Base-by-base conservation (phyloP, 2,113 vertebrate species). In the Archocentrus centrarchus region DNA sequence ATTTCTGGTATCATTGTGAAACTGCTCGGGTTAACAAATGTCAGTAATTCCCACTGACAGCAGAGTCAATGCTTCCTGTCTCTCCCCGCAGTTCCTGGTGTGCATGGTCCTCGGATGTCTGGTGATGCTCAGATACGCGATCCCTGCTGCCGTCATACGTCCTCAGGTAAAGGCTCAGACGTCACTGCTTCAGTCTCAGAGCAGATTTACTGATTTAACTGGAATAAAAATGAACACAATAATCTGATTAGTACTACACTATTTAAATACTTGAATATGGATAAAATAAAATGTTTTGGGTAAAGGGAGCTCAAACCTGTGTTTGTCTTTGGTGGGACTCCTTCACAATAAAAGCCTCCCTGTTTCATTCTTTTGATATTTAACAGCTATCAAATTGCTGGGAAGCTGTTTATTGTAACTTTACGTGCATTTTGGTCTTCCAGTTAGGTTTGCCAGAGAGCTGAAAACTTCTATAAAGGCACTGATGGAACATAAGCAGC, bases 61-160 rank as follows among this genome's bases (percentile, higher is more conserved):
- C 15, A 41, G n/a, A 27, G 30, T 24, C 30, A 44, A 5, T 59
- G 18, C 17, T 9, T 27, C 32, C 18, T 30, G 20, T 47, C 20
- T 59, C 80, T 32, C 2, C 57, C 14, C 41, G 0, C 59, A 94
- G 93, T 94, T 93, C 87, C 84, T 94, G 79, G 81, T 91, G 5
- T 92, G 85, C 1, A 90, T 93, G 90, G 53, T 93, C 7, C 7
- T 92, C 1, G 91, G 88, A 2, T 61, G 58, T 30, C n/a, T 93
- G 79, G 0, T 88, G 37, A 90, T 88, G 86, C 78, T 93, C 22
- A 75, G 78, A 3, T 0, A 1, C 2, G 92, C 83, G 27, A 5
- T 91, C 57, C 10, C 11, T 0, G 0, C 5, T 0, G 66, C 58
- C 2, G 0, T n/a, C 4, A 0, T 2, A 17, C 86, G 62, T 5